Conservation (phyloP, 1,140 invertebrate species). For the Belonocnema kinseyi region DNA sequence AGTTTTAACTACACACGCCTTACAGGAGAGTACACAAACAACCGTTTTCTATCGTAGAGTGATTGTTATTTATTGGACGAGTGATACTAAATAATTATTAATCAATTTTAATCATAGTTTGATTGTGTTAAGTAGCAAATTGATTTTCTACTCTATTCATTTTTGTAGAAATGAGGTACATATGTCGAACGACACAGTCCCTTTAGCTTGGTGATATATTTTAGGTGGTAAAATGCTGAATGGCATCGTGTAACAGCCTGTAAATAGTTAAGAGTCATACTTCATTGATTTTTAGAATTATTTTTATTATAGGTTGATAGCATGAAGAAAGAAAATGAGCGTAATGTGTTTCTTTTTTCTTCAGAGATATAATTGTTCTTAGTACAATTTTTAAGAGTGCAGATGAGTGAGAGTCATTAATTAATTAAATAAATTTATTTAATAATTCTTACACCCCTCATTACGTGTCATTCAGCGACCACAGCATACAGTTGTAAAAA, state of each 20-base stretch:
- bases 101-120: slow-evolving; percentile 10
- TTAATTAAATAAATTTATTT: slow-evolving; percentile 43
- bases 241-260: slow-evolving; percentile 38
- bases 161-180: slow-evolving; percentile 11
- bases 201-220: slow-evolving; percentile 35
- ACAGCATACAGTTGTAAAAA: slow-evolving; percentile 47
- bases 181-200: neutral
- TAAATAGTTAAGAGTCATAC: slow-evolving; percentile 38
- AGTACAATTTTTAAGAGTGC: slow-evolving; percentile 25
- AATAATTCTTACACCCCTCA: slow-evolving; percentile 29
- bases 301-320: slow-evolving; percentile 3
- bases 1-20: slow-evolving; percentile 23
- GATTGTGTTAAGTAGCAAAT: slow-evolving; percentile 29
- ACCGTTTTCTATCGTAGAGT: slow-evolving; percentile 34
- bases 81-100: slow-evolving; percentile 37
- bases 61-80: slow-evolving; percentile 51
- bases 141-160: slow-evolving; percentile 35
- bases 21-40: slow-evolving; percentile 36
- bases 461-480: slow-evolving; percentile 32
- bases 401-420: slow-evolving; percentile 35
- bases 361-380: slow-evolving; percentile 1
- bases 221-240: slow-evolving; percentile 37
- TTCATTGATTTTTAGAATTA: slow-evolving; percentile 32
- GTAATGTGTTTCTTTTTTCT: no score
- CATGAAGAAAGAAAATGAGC: no score